Base-by-base conservation (phyloP, 2,113 vertebrate genomes). In the Globicephala melas region DNA sequence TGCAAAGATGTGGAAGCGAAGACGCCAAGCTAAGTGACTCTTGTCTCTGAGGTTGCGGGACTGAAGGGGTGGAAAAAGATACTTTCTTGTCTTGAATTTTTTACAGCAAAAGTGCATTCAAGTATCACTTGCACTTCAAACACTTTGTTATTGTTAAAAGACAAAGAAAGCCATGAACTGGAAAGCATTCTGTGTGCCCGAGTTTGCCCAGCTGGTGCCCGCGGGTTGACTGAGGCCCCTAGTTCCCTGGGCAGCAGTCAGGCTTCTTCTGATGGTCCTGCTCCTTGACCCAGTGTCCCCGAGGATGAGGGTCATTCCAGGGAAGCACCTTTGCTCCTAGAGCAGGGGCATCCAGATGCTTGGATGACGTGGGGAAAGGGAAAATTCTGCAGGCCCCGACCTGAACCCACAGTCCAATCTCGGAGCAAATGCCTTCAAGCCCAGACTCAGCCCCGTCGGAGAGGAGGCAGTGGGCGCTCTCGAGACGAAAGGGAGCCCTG, bases 401-500 rank as follows among this genome's bases (percentile, higher is more conserved):
- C 93, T 97, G 95, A 97, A 73, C 91, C 96, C 93, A 36, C 93
- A 94, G 89, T 74, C 79, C 94, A 23, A 6, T 60, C 95, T 93
- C 74, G 95, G 97, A 96, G 96, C 98, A 94, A 91, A 98, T 81
- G 86, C 87, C 93, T 77, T 97, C 98, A 97, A 96, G 97, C 76
- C 95, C 92, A 92, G 96, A 97, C 97, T 47, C 80, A 20, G 94
- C 47, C 85, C 50, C 38, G 68, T 70, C 89, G 38, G 88, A 89
- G 96, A 94, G 74, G 47, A 33, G 97, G 87, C 89, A 84, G 94
- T 47, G 89, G 94, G 91, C 1, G 8, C 95, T 87, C 96, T 74
- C 20, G n/a, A 97, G 97, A 97, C 96, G 23, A 97, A 97, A 98
- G 96, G 96, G 93, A 93, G 97, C 96, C 77, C 84, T 76, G 95